These are phyloP conservation scores for Uria aalge DNA, from an alignment of 2,113 vertebrate species.

Conservation along the genomic window DNA sequence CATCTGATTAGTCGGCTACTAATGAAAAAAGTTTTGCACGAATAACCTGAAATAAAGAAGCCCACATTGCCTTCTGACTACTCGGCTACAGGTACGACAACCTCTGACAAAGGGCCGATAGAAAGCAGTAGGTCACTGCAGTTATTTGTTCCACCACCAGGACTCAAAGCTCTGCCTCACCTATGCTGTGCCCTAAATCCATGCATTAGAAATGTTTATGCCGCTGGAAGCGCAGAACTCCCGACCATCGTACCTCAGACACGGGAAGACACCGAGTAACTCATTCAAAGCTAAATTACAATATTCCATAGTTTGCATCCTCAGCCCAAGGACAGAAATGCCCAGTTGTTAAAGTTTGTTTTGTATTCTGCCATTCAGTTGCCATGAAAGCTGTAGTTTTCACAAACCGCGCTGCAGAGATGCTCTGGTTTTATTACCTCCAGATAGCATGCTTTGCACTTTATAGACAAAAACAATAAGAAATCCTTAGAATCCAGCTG, in stretches of 20 bases:
- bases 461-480: not conserved
- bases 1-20: not conserved
- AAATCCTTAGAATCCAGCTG: not conserved
- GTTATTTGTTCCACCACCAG: not conserved
- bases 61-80: not conserved
- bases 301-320: not conserved
- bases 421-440: not conserved
- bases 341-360: not conserved
- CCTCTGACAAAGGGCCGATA: not conserved
- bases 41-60: not conserved
- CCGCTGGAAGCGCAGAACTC: not conserved
- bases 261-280: not conserved
- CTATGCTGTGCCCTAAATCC: not conserved
- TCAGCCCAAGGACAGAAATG: not conserved
- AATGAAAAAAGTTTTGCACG: not conserved
- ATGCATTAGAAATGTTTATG: not conserved
- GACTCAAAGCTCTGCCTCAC: not conserved
- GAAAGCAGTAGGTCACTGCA: not conserved
- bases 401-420: not conserved
- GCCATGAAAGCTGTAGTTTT: not conserved
- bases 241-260: fast-evolving
- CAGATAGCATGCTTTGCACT: not conserved
- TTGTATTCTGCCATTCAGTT: not conserved
- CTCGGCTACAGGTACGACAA: not conserved
- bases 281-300: not conserved